Evolutionary conservation across 1,140 invertebrate genomes (phyloP), one percentile per base, ranked within the genome.

Genomic region (Pygmarrhopalites habei): DNA sequence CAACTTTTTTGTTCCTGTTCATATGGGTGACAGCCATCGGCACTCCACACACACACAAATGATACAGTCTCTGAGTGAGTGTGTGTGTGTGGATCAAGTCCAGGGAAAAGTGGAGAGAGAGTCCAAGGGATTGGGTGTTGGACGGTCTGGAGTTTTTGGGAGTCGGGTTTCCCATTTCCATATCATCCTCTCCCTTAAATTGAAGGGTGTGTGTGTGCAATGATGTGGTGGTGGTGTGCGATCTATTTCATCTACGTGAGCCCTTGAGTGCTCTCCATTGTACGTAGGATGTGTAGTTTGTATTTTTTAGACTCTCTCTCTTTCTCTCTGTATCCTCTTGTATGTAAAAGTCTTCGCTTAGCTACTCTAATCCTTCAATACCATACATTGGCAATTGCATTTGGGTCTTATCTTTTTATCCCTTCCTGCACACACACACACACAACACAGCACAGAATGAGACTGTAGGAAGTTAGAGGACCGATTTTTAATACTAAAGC

Each of bases 191-290:
- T 39, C 35, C 35, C 7, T 7, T 39, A 17, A 10, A 39, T 7
- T 39, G 17, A 39, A 17, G 10, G 10, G 35, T 39, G 17, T 39
- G 35, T 39, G 17, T 39, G 35, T 39, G 17, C 10, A 39, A 39
- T n/a, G n/a, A n/a, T n/a, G n/a, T n/a, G n/a, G n/a, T n/a, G n/a
- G n/a, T n/a, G n/a, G n/a, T n/a, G n/a, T n/a, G n/a, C n/a, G n/a
- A n/a, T n/a, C 10, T 39, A 17, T 39, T 39, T 17, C 35, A 10
- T 10, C 17, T 7, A 7, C 17, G 35, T 7, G 17, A 19, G 46
- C 46, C 46, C 46, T 49, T 49, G 46, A 49, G 46, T 49, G 46
- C 46, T n/a, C n/a, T n/a, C n/a, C n/a, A n/a, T n/a, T n/a, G n/a
- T n/a, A n/a, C n/a, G n/a, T n/a, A n/a, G n/a, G n/a, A n/a, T 7